Evolutionary conservation across 2,113 vertebrate genomes (phyloP).

Genomic region (Mungos mungo): DNA sequence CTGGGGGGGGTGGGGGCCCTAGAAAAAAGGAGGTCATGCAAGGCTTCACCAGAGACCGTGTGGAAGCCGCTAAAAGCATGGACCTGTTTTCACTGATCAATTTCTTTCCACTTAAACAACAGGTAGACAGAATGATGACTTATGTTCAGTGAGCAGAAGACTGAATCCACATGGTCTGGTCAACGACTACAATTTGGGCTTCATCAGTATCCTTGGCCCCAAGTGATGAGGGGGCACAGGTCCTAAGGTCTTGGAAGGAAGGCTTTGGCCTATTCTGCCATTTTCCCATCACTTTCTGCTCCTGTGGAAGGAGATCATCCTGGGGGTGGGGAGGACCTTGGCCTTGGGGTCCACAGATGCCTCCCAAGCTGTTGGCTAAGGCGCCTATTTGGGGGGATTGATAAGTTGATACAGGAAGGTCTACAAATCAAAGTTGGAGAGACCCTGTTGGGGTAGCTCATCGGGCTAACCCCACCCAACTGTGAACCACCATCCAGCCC

Average conservation of each 20-base stretch:
- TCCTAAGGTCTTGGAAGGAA: background rate
- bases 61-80: background rate
- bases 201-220: background rate
- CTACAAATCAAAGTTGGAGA: background rate
- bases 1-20: rapidly evolving
- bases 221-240: background rate
- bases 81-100: background rate
- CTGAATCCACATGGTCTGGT: background rate
- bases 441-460: background rate
- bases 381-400: background rate
- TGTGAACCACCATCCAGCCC: background rate
- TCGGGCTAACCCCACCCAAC: background rate
- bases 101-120: background rate
- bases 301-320: too few species aligned
- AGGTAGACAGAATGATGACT: background rate
- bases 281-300: too few species aligned
- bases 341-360: background rate
- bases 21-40: background rate
- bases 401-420: background rate
- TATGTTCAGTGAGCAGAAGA: background rate
- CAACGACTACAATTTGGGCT: background rate
- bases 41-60: background rate
- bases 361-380: background rate
- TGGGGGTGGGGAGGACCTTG: background rate
- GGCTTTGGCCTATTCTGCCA: background rate